Conservation (phyloP, 2,888 invertebrate genomes). For the Plebejus melissa region DNA sequence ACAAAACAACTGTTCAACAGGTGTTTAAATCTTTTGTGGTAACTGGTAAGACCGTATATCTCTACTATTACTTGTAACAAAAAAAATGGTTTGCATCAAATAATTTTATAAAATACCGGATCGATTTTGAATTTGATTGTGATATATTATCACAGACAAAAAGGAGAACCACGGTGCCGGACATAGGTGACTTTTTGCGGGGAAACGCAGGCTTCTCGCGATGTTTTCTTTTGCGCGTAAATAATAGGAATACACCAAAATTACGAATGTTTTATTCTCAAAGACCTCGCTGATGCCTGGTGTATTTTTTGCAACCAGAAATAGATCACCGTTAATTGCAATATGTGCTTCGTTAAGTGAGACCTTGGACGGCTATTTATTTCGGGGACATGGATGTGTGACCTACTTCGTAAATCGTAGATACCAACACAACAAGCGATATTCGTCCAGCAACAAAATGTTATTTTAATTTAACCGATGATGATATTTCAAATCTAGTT, state of each 20-base stretch:
- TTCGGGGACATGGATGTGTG: neutral
- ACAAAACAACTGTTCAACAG: too few relatives aligned
- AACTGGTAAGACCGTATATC: too few relatives aligned
- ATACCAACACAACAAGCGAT: neutral
- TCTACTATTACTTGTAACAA: too few relatives aligned
- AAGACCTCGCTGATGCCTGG: neutral
- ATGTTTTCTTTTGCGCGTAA: neutral
- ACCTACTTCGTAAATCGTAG: neutral
- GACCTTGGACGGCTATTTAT: neutral
- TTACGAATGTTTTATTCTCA: neutral
- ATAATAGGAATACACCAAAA: neutral
- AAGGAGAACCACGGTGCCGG: too few relatives aligned
- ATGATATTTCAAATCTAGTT: neutral
- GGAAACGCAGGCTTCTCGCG: neutral
- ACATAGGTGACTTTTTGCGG: too few relatives aligned
- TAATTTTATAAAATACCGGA: too few relatives aligned
- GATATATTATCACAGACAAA: too few relatives aligned
- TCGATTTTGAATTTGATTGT: too few relatives aligned
- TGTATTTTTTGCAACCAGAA: neutral
- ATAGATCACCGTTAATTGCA: constrained; percentile 1
- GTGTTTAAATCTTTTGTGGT: too few relatives aligned
- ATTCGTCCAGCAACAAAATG: neutral
- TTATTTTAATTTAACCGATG: neutral
- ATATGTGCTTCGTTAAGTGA: constrained; percentile 6
- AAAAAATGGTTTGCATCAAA: too few relatives aligned